phyloP scores from a whole-genome alignment of 2,113 vertebrate genomes.

The Cottus gobio region DNA sequence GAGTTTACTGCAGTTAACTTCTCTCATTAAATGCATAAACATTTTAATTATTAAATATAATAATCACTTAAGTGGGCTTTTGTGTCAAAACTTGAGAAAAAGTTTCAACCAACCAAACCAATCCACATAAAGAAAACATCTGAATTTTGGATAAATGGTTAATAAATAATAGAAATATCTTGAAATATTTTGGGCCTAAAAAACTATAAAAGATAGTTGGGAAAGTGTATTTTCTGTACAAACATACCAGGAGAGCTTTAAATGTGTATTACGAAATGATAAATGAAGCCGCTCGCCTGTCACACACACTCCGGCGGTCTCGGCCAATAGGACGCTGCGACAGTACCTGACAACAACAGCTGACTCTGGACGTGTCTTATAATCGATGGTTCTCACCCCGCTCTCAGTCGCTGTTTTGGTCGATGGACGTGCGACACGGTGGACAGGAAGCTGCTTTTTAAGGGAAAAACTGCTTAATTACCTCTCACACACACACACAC shows the following conservation, averaged over 20 bases:
- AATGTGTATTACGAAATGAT: not conserved
- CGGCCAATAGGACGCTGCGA: constrained; percentile 39
- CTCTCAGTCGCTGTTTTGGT: not conserved
- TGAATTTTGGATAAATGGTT: not conserved
- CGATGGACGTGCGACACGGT: not conserved
- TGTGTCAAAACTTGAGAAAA: not conserved
- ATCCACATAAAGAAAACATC: not conserved
- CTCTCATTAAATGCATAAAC: not conserved
- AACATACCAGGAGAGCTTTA: not conserved
- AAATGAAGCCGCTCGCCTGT: not conserved
- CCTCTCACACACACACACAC: not conserved
- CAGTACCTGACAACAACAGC: constrained; percentile 57
- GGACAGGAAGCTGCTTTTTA: not conserved
- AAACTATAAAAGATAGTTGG: no score
- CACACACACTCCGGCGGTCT: not conserved
- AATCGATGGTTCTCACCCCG: constrained; percentile 1
- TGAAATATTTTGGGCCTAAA: not conserved
- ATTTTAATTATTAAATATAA: not conserved
- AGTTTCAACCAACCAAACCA: not conserved
- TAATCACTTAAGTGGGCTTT: not conserved
- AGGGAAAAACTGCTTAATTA: not conserved
- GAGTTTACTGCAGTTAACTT: not conserved
- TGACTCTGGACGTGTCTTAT: constrained; percentile 46
- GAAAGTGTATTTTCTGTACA: not conserved
- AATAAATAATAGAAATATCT: not conserved